Conservation (phyloP, 2,797 vertebrate species). For the Pogoniulus pusillus region DNA sequence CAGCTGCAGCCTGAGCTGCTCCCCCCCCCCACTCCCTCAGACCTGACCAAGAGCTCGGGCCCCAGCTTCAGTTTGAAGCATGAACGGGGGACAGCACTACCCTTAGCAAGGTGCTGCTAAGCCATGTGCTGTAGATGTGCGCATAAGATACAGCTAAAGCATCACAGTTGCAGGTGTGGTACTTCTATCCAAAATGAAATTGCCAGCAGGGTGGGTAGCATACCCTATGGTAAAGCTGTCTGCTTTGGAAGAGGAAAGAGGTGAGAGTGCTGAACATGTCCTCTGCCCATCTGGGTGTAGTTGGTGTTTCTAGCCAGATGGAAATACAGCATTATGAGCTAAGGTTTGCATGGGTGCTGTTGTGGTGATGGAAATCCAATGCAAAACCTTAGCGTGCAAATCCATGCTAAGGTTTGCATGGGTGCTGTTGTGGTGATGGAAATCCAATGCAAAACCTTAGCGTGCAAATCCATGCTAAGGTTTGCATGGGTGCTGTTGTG, state of each 20-base stretch:
- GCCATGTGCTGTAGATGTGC: fast-evolving
- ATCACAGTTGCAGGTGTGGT: fast-evolving
- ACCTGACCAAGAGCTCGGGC: background rate
- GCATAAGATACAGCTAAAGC: background rate
- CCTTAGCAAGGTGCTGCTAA: background rate
- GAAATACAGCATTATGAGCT: background rate
- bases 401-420: too few relatives aligned
- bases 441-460: background rate
- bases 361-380: background rate
- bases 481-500: background rate
- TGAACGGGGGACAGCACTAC: background rate
- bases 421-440: background rate
- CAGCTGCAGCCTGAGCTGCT: background rate
- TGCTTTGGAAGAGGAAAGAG: background rate
- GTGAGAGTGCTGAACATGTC: background rate
- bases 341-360: background rate
- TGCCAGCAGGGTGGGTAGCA: background rate
- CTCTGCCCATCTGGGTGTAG: background rate
- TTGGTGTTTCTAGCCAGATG: background rate
- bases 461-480: too few relatives aligned
- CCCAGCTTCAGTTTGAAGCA: background rate
- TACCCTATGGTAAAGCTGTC: background rate
- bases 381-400: too few relatives aligned
- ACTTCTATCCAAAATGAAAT: background rate
- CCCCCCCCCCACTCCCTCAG: background rate